Base-by-base conservation (phyloP, 2,113 vertebrate species). In the Sinocyclocheilus grahami region DNA sequence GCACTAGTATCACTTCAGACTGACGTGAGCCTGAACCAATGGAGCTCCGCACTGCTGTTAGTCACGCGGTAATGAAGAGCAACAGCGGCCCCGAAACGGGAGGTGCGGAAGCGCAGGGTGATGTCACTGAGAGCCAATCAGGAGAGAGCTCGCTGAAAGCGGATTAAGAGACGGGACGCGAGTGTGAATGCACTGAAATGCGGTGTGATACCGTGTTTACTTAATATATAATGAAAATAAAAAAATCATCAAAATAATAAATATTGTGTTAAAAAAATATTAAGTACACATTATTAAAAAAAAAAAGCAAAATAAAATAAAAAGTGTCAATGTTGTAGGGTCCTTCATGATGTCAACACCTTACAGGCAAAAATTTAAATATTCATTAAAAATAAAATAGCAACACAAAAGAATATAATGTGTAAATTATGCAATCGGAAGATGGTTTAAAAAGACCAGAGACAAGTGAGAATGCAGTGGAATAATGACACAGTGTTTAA, bases 121-220 rank as follows among this genome's bases (percentile, higher is more conserved):
- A 98, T 96, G 97, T 98, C 97, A 97, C 96, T 95, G 93, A 91
- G 93, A 94, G 92, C 97, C 97, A 97, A 98, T 98, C 93, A 94
- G 91, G 91, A 88, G 90, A 89, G 91, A 89, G 84, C 84, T 72
- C 88, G 53, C 89, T 91, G 92, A 88, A 91, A 89, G 72, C n/a
- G 86, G 90, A 91, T 91, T 87, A 80, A 74, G 71, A 74, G 71
- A 42, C 67, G 30, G 33, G 67, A 65, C 63, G 67, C 30, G 16
- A 90, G 90, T 89, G 90, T 86, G 91, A 90, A 91, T 92, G 90
- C 58, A 18, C 39, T 48, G 46, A 48, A 48, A 48, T 12, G 11
- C 46, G 6, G 39, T 6, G 39, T 39, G 39, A 9, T 11, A 11
- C 1, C 1, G 7, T 42, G 7, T 9, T 42, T 10, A 11, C 12